Evolutionary conservation across 2,888 invertebrate genomes (phyloP).

Genomic region (Erebia epiphron): DNA sequence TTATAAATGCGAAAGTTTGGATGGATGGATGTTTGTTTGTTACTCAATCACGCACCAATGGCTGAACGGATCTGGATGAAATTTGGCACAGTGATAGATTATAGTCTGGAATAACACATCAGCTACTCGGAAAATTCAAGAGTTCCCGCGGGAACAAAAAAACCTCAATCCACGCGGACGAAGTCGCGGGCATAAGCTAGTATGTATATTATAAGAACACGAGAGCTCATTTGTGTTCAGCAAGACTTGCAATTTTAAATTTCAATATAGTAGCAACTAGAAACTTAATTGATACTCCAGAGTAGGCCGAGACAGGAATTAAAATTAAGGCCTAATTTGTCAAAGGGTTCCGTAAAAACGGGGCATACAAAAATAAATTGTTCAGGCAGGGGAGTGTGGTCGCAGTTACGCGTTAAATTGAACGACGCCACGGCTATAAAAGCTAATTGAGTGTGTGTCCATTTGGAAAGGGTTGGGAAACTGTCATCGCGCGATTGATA

Average conservation of each 20-base stretch:
- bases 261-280: conserved; percentile 24
- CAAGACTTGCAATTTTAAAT: conserved; percentile 13
- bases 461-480: conserved; percentile 58
- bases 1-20: no score
- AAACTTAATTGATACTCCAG: conserved; percentile 27
- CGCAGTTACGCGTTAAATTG: conserved; percentile 77
- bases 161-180: no score
- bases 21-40: no score
- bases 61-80: no score
- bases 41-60: no score
- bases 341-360: conserved; percentile 46
- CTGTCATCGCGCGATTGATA: conserved; percentile 56
- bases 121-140: no score
- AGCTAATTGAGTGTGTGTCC: conserved; percentile 78
- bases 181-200: no score
- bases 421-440: conserved; percentile 73
- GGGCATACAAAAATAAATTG: conserved; percentile 75
- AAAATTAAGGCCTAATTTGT: conserved; percentile 34
- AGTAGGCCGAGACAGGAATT: conserved; percentile 22
- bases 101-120: no score
- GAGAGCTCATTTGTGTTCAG: not conserved
- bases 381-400: conserved; percentile 61
- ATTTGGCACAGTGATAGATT: no score
- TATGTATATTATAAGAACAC: not conserved
- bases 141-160: no score